Base-by-base conservation (phyloP, 2,113 vertebrate species). In the Saguinus midas region DNA sequence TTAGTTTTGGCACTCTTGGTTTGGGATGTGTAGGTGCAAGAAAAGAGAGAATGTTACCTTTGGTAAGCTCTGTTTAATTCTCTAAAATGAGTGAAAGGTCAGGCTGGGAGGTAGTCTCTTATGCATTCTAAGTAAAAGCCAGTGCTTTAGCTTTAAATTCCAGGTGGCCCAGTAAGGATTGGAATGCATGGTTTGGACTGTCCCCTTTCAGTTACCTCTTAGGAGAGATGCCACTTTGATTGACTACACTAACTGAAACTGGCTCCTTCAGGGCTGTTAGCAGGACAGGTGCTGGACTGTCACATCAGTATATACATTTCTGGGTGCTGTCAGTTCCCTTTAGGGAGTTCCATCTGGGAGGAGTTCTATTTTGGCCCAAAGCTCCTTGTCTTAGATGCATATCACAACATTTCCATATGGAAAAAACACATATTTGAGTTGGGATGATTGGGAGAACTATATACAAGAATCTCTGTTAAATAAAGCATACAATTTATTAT, bases 81-180 rank as follows among this genome's bases (percentile, higher is more conserved):
- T 97, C 84, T 91, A 92, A 96, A 97, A 82, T 85, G 84, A 98
- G 45, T 14, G 27, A 97, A 96, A 97, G 97, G 96, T 97, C 97
- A 92, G 0, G 3, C 52, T 2, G 23, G 18, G 76, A 95, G 25
- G 70, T 11, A 40, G 83, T 35, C 58, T 21, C 16, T 37, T 43
- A 20, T 58, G 66, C 93, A 87, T 90, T 87, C 87, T 79, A 89
- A 96, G 84, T 58, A 96, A 95, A 93, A 95, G 50, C 58, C 55
- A 57, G 64, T 23, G 43, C 75, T 79, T 95, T 78, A 5, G 11
- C 79, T 91, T 90, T 61, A 68, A 73, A 95, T 87, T 96, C 91
- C 95, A 93, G 96, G 95, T 90, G 95, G 89, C 68, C 80, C 40
- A 9, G 91, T 37, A 81, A 70, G 81, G 89, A 78, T 27, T 52